phyloP scores from a whole-genome alignment of 1,140 invertebrate species.

The Lordiphosa clarofinis region DNA sequence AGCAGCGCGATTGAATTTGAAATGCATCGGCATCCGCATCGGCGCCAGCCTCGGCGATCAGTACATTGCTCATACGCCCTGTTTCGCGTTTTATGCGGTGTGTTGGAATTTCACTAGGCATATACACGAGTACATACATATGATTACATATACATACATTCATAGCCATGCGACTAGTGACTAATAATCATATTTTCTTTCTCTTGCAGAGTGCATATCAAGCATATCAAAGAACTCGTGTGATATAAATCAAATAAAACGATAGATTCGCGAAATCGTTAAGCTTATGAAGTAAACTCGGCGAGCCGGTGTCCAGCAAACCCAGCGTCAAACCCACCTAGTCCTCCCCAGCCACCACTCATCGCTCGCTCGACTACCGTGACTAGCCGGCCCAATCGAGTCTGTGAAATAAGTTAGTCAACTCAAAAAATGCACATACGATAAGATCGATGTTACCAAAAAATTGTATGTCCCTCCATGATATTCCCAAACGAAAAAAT shows the following conservation, averaged over 20 bases:
- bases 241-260: constrained; percentile 23
- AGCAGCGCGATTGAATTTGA: constrained; percentile 23
- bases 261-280: constrained; percentile 3
- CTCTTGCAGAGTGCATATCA: constrained; percentile 49
- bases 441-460: constrained; percentile 80
- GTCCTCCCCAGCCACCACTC: not conserved
- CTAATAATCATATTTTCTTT: constrained; percentile 26
- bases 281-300: not conserved
- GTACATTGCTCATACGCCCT: constrained; percentile 33
- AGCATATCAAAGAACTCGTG: constrained; percentile 45
- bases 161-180: constrained; percentile 5
- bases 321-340: constrained; percentile 3
- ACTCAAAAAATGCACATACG: constrained; percentile 78
- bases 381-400: constrained; percentile 56
- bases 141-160: constrained; percentile 2
- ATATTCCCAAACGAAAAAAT: constrained; percentile 74
- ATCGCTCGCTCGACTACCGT: constrained; percentile 23
- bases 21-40: constrained; percentile 19
- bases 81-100: not conserved
- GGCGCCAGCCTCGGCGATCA: constrained; percentile 19
- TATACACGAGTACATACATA: constrained; percentile 7
- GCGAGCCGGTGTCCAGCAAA: not conserved
- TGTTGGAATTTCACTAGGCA: not conserved
- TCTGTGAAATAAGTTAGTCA: constrained; percentile 61
- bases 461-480: constrained; percentile 80